Evolutionary conservation across 2,888 invertebrate genomes (phyloP), one percentile per base, ranked within the genome.

Genomic region (Ochlodes sylvanus): DNA sequence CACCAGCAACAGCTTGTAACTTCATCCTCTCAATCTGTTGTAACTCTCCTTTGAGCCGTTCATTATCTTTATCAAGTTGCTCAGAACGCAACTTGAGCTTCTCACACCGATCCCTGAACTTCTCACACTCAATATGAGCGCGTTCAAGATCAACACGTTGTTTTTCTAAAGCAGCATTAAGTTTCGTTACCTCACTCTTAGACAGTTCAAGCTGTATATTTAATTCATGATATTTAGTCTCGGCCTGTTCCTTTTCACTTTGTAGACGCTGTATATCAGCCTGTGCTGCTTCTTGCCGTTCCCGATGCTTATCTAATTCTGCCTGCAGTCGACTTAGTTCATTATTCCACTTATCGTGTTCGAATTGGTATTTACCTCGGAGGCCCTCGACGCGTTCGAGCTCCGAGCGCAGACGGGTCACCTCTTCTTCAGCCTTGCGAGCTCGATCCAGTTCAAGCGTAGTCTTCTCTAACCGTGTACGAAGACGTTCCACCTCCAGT

Each of bases 121-220:
- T 98, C 83, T 98, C 98, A 77, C 97, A 96, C 89, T 98, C 98
- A 83, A 98, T 97, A 80, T 97, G 96, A 75, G 97, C 96, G 56
- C 97, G 94, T 86, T 97, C 98, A 78, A 97, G 94, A 79, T 98
- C 97, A 72, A 94, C 92, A 50, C 97, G 94, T 84, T 97, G 96
- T 81, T 97, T 97, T 77, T 98, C 98, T 84, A 98, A 96, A 50
- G 95, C 94, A 50, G 95, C 95, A 73, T 95, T 94, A 19, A 96
- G 92, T 86, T 98, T 98, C 41, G 95, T 94, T 15, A 96, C 95
- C 85, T 98, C 98, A 63, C 96, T 95, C 81, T 96, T 96, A 50
- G 96, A 96, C 61, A 97, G 87, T 81, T 98, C 97, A 72, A 97
- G 88, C 85, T 98, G 97, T 80, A 97, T 94, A 76, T 96, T 96